phyloP scores from a whole-genome alignment of 2,113 vertebrate genomes.

The Nycticorax nycticorax region DNA sequence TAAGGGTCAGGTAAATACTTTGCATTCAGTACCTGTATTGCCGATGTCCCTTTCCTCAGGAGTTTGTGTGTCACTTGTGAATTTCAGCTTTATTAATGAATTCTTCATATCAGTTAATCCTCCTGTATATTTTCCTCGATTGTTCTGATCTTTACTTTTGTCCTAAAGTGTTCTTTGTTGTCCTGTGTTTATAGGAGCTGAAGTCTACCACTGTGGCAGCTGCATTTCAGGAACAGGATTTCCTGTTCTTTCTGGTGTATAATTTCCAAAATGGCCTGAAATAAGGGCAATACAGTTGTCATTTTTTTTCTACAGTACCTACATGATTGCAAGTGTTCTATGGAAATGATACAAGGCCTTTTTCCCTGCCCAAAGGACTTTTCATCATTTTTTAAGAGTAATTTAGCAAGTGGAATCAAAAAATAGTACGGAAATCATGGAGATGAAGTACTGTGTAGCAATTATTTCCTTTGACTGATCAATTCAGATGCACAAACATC shows the following conservation, averaged over 20 bases:
- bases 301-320: neutral
- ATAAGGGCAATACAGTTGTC: neutral
- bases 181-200: neutral
- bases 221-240: conserved; percentile 20
- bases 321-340: neutral
- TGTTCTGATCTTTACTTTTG: neutral
- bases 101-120: neutral
- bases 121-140: neutral
- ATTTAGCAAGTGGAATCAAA: neutral
- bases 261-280: neutral
- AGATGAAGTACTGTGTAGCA: neutral
- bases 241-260: neutral
- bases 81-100: neutral
- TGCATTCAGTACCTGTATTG: neutral
- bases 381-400: neutral
- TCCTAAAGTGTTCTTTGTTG: neutral
- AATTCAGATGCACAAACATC: neutral
- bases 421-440: neutral
- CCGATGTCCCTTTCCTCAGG: neutral
- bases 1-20: neutral
- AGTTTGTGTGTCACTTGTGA: neutral
- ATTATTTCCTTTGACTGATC: neutral
- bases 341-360: neutral
- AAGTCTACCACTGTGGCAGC: neutral
- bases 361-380: neutral